Evolutionary conservation across 2,888 invertebrate species (phyloP).

Genomic region (Papilio elwesi): DNA sequence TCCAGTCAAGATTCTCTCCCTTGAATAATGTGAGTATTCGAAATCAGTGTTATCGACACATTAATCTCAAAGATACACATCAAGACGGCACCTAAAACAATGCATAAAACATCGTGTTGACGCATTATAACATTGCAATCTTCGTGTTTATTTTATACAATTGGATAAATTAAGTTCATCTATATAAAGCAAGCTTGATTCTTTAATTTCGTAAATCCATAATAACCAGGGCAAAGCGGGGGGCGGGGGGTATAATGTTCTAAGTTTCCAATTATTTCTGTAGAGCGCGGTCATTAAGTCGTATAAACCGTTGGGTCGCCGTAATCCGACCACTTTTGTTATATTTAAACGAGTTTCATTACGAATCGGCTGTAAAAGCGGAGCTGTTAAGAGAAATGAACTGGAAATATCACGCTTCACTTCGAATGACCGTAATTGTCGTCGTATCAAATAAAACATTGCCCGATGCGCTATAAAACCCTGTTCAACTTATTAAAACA

Average conservation of each 20-base stretch:
- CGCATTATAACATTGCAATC: not conserved
- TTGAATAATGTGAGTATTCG: not conserved
- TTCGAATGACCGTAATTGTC: slow-evolving; percentile 76
- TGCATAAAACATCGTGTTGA: not conserved
- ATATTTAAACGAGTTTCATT: slow-evolving; percentile 83
- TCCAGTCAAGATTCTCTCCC: too few relatives aligned
- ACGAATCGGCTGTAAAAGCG: slow-evolving; percentile 80
- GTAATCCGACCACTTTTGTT: slow-evolving; percentile 82
- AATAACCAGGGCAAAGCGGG: slow-evolving; percentile 66
- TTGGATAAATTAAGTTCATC: not conserved
- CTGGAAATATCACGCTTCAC: slow-evolving; percentile 79
- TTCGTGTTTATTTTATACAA: not conserved
- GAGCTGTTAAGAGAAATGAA: slow-evolving; percentile 79
- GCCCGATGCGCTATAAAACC: slow-evolving; percentile 26
- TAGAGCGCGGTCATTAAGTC: slow-evolving; percentile 80
- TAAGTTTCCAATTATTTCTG: slow-evolving; percentile 81
- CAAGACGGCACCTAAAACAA: not conserved
- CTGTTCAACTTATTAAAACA: not conserved
- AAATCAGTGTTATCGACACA: too few relatives aligned
- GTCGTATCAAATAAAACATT: slow-evolving; percentile 63
- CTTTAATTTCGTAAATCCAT: slow-evolving; percentile 46
- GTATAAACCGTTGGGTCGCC: slow-evolving; percentile 76
- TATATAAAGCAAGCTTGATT: slow-evolving; percentile 27
- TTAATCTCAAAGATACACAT: not conserved
- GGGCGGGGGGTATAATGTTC: slow-evolving; percentile 61